These are phyloP conservation scores for Zapus hudsonius DNA, from an alignment of 2,113 vertebrate species.

Conservation along the genomic window DNA sequence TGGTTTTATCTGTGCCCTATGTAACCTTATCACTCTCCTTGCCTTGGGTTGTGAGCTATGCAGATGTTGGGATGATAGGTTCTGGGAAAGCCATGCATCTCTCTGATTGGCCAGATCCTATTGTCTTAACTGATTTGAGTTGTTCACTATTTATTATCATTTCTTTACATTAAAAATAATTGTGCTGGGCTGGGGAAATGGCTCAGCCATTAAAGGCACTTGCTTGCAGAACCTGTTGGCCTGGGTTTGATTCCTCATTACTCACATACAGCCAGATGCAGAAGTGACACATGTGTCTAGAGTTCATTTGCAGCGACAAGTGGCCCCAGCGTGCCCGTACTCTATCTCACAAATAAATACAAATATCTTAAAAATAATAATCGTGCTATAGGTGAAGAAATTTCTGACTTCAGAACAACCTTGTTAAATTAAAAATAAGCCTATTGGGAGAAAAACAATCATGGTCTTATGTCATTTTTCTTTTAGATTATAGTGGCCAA, in stretches of 20 bases:
- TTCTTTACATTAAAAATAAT: conserved; percentile 14
- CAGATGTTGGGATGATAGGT: accelerated
- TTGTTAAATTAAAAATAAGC: neutral
- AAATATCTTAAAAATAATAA: neutral
- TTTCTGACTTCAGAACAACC: neutral
- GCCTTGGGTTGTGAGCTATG: neutral
- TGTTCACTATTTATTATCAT: neutral
- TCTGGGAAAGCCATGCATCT: neutral
- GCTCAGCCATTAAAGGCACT: too few species aligned
- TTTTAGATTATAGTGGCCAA: too few species aligned
- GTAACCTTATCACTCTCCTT: neutral
- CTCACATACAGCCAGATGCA: too few species aligned
- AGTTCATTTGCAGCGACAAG: too few species aligned
- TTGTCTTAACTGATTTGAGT: neutral
- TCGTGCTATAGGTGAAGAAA: neutral
- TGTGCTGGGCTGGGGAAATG: too few species aligned
- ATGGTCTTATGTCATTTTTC: neutral
- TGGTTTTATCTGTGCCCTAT: neutral
- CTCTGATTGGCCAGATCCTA: neutral
- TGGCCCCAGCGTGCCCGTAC: too few species aligned
- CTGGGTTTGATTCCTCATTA: too few species aligned
- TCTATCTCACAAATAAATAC: too few species aligned
- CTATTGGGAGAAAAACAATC: neutral
- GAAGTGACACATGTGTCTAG: too few species aligned
- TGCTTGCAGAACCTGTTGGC: too few species aligned